These are phyloP conservation scores for Diplodus puntazzo DNA, from an alignment of 2,797 vertebrate genomes.

Conservation along the genomic window DNA sequence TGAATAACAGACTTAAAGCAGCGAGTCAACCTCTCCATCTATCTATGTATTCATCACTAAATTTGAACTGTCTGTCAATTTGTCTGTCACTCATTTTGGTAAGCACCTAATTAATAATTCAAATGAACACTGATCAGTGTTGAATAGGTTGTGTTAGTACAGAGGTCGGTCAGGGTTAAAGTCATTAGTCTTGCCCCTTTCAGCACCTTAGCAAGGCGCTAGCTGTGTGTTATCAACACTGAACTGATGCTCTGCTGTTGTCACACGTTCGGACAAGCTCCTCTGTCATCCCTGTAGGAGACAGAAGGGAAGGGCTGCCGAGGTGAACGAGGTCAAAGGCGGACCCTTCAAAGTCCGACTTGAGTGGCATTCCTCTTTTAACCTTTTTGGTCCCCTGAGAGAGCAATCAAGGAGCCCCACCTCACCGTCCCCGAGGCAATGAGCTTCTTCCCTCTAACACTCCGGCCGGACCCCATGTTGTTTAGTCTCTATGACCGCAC, in stretches of 20 bases:
- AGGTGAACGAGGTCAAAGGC: not conserved
- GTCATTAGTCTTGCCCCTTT: not conserved
- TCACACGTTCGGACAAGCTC: conserved; percentile 37
- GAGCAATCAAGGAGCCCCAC: not conserved
- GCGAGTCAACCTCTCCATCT: no score
- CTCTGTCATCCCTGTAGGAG: not conserved
- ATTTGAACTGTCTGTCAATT: no score
- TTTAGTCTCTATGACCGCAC: conserved; percentile 29
- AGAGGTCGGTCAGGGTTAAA: no score
- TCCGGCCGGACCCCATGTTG: conserved; percentile 1
- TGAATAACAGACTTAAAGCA: not conserved
- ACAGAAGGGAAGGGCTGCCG: conserved; percentile 7
- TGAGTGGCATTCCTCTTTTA: conserved; percentile 18
- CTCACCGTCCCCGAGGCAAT: conserved; percentile 4
- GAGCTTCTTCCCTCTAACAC: not conserved
- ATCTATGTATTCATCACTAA: not conserved
- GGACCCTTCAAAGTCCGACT: conserved; percentile 5
- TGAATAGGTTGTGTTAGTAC: not conserved
- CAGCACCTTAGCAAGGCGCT: not conserved
- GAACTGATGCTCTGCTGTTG: conserved; percentile 65
- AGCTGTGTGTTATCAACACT: not conserved
- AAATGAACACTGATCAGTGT: no score
- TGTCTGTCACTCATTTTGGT: not conserved
- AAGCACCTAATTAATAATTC: not conserved
- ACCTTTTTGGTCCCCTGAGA: conserved; percentile 2